Conservation (phyloP, 2,113 vertebrate genomes). For the Corythaeola cristata region DNA sequence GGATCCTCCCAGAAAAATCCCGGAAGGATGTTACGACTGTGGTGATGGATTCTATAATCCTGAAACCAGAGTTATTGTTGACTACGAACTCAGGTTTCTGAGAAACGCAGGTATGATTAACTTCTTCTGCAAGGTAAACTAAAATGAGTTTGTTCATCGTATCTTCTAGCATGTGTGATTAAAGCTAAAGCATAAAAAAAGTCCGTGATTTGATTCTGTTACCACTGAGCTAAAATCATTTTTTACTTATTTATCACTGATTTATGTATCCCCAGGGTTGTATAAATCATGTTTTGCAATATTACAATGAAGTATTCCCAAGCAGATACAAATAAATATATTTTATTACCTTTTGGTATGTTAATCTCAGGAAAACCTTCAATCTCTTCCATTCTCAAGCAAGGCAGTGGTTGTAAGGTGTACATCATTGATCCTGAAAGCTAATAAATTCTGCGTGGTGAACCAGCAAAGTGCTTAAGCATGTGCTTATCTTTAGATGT, state of each 20-base stretch:
- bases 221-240: neutral
- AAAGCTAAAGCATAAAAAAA: neutral
- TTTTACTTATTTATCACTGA: neutral
- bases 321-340: neutral
- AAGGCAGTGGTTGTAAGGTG: conserved; percentile 23
- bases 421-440: neutral
- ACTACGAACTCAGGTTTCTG: conserved; percentile 81
- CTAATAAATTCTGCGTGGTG: neutral
- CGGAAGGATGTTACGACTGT: conserved; percentile 88
- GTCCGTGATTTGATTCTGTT: neutral
- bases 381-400: neutral
- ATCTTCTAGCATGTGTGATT: neutral
- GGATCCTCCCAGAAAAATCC: conserved; percentile 83
- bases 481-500: neutral
- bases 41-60: conserved; percentile 94
- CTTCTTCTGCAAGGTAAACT: neutral
- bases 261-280: neutral
- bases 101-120: conserved; percentile 86
- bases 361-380: conserved; percentile 22
- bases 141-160: neutral
- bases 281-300: neutral
- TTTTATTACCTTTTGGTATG: neutral
- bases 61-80: conserved; percentile 77
- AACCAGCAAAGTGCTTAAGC: neutral
- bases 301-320: conserved; percentile 12